These are phyloP conservation scores for Calosoma granatense DNA, from an alignment of 1,140 invertebrate genomes.

Conservation along the genomic window DNA sequence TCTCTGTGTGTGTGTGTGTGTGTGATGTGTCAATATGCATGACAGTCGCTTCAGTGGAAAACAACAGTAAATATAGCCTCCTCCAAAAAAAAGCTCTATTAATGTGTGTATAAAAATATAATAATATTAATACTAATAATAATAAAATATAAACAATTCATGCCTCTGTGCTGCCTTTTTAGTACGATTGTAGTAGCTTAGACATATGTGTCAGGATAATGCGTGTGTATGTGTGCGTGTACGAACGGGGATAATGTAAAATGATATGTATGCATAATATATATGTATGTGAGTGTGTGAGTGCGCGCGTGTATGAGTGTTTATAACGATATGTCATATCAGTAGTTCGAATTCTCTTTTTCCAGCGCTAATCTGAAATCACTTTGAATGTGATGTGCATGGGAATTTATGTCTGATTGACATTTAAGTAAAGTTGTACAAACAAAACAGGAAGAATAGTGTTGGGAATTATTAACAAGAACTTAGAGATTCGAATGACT, in stretches of 20 bases:
- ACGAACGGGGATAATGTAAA: background rate
- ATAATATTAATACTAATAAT: background rate
- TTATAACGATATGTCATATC: no score
- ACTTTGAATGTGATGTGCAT: no score
- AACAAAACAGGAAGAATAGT: no score
- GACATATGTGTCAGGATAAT: background rate
- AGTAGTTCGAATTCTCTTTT: no score
- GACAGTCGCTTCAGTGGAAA: background rate
- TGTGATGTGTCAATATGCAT: background rate
- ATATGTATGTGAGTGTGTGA: no score
- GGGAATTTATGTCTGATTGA: no score
- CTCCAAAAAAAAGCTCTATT: no score
- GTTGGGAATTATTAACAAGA: no score
- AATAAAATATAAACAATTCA: background rate
- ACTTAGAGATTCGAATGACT: background rate
- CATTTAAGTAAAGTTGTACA: no score
- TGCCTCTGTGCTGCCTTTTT: constrained; percentile 5
- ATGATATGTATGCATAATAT: constrained; percentile 7
- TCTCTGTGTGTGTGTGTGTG: background rate
- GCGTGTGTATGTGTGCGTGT: background rate
- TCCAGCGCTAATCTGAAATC: no score
- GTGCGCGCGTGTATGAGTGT: no score
- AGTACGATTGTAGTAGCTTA: constrained; percentile 3
- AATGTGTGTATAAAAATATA: background rate
- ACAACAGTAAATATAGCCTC: no score